phyloP scores from a whole-genome alignment of 2,888 invertebrate genomes.

The Trichogramma evanescens region DNA sequence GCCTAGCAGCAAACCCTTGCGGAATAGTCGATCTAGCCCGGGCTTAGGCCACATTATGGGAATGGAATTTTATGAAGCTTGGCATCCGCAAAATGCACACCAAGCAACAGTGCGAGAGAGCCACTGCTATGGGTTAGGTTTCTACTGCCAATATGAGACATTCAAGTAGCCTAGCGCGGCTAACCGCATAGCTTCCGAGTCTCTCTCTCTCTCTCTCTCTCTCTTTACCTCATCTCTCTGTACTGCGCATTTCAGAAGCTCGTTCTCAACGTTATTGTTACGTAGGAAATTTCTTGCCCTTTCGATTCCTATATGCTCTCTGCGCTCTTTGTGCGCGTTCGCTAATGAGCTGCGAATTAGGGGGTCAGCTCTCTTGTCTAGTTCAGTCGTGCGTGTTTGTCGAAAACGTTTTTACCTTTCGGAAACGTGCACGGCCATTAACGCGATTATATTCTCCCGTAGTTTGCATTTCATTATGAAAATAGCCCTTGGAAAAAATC shows the following conservation, averaged over 20 bases:
- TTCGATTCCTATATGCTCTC: too few relatives aligned
- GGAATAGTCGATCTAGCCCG: too few relatives aligned
- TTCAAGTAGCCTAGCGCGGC: neutral
- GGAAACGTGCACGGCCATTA: too few relatives aligned
- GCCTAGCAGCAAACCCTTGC: too few relatives aligned
- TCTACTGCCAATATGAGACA: neutral
- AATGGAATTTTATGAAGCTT: slow-evolving; percentile 17
- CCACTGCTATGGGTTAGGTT: too few relatives aligned
- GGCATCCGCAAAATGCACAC: slow-evolving; percentile 8
- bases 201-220: neutral
- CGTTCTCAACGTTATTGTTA: neutral
- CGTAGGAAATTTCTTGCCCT: neutral
- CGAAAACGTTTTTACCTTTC: neutral
- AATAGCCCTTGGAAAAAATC: too few relatives aligned
- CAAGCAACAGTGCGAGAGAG: neutral
- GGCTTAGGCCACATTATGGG: neutral
- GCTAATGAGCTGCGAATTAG: too few relatives aligned
- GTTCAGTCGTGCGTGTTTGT: neutral
- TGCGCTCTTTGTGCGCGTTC: too few relatives aligned
- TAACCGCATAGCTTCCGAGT: slow-evolving; percentile 2
- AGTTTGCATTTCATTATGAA: too few relatives aligned
- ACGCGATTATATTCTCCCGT: too few relatives aligned
- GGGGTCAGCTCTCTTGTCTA: too few relatives aligned
- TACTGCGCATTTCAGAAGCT: neutral
- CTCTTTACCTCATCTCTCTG: neutral